A percentile compares a stretch with the other conserved stretches of the same genome.
phyloP scores from a whole-genome alignment of 2,888 invertebrate genomes.

The Pteria penguin region DNA sequence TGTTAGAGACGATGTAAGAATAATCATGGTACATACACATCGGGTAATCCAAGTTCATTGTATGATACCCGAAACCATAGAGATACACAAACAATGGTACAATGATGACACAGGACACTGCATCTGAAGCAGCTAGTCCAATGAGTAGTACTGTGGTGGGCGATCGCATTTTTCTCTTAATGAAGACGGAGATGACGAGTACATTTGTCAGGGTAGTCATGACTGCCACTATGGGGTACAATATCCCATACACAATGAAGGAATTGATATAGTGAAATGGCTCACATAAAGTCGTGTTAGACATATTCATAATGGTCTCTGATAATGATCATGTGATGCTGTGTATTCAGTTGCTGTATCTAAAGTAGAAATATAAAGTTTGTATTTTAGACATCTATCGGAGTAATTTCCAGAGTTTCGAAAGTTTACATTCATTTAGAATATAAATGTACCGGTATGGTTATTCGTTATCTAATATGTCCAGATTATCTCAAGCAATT shows the following conservation, averaged over 20 bases:
- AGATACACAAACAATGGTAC: slow-evolving; percentile 44
- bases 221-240: slow-evolving; percentile 30
- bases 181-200: slow-evolving; percentile 45
- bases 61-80: slow-evolving; percentile 26
- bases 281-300: not conserved
- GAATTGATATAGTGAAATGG: slow-evolving; percentile 2
- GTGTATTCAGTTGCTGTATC: no score
- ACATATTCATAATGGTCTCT: no score
- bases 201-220: slow-evolving; percentile 45
- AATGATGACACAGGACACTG: slow-evolving; percentile 40
- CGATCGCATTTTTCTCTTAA: slow-evolving; percentile 44
- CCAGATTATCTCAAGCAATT: no score
- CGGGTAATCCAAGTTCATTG: slow-evolving; percentile 2
- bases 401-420: no score
- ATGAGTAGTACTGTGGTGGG: slow-evolving; percentile 50
- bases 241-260: slow-evolving; percentile 12
- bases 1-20: slow-evolving; percentile 30
- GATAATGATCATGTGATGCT: no score
- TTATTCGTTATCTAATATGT: no score
- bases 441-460: no score
- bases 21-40: slow-evolving; percentile 29
- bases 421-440: no score
- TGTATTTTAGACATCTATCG: no score
- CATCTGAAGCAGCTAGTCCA: slow-evolving; percentile 45
- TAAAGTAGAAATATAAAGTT: no score